These are phyloP conservation scores for Apis dorsata DNA, from an alignment of 1,140 invertebrate species.

Conservation along the genomic window DNA sequence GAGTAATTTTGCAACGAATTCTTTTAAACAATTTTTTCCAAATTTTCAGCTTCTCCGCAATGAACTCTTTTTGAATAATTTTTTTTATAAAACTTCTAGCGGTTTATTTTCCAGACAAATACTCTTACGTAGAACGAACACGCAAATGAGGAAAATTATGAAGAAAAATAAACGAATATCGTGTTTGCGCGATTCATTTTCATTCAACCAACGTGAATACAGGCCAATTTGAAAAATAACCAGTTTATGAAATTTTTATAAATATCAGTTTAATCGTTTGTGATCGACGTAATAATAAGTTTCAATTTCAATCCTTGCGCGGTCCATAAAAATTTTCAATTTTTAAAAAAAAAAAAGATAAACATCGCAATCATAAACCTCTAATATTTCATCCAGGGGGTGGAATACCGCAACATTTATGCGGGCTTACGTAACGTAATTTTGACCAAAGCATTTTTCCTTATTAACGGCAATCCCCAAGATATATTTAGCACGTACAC, in stretches of 20 bases:
- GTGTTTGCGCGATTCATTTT: not conserved
- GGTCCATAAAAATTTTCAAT: not conserved
- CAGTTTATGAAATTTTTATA: not conserved
- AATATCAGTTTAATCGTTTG: not conserved
- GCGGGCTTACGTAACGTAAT: not conserved
- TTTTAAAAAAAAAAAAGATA: not conserved
- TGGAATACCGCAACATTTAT: not conserved
- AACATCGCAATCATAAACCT: too few relatives aligned
- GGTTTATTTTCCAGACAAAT: too few relatives aligned
- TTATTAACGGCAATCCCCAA: not conserved
- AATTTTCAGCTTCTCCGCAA: too few relatives aligned
- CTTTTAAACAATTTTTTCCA: too few relatives aligned
- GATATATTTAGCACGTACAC: not conserved
- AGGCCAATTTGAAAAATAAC: not conserved
- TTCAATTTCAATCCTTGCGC: too few relatives aligned
- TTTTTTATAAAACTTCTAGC: too few relatives aligned
- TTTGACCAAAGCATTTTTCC: not conserved
- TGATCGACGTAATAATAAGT: too few relatives aligned
- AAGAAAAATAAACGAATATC: too few relatives aligned
- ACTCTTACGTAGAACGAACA: too few relatives aligned
- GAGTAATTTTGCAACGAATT: too few relatives aligned
- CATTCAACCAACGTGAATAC: not conserved
- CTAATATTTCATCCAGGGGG: not conserved
- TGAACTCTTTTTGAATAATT: too few relatives aligned
- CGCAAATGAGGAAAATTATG: too few relatives aligned